A percentile compares a stretch with the other conserved stretches of the same genome.
Conservation (phyloP, 2,797 vertebrate species). For the Momotus momota region DNA sequence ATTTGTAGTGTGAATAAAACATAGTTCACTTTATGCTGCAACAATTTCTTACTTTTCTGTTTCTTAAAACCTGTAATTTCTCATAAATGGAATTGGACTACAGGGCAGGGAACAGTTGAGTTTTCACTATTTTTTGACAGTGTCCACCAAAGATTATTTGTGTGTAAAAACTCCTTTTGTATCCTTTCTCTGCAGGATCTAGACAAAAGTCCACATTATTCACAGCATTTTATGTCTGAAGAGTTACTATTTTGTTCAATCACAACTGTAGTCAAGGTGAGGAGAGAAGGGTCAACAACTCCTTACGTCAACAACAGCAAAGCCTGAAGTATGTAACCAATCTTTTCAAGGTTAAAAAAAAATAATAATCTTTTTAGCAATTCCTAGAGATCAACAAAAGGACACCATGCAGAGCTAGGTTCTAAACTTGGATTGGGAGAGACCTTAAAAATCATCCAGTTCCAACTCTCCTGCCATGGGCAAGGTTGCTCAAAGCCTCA, state of each 20-base stretch:
- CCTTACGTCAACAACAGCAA: neutral
- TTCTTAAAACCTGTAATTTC: slow-evolving; percentile 13
- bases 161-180: neutral
- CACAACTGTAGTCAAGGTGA: neutral
- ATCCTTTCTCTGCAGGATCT: neutral
- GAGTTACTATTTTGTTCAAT: neutral
- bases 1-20: neutral
- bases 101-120: neutral
- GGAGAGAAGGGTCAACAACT: neutral
- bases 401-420: neutral
- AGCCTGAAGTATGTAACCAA: neutral
- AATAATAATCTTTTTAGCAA: neutral
- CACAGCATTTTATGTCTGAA: neutral
- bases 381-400: neutral
- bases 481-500: no score
- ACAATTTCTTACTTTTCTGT: neutral
- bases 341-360: neutral
- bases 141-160: neutral
- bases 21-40: neutral
- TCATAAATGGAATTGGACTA: neutral
- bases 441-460: no score
- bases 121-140: neutral
- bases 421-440: neutral
- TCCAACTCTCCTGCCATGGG: no score
- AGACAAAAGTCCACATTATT: neutral